A percentile compares a stretch with the other conserved stretches of the same genome.
These are phyloP conservation scores for Enteromius treurensis DNA, from an alignment of 2,797 vertebrate genomes.

Conservation along the genomic window DNA sequence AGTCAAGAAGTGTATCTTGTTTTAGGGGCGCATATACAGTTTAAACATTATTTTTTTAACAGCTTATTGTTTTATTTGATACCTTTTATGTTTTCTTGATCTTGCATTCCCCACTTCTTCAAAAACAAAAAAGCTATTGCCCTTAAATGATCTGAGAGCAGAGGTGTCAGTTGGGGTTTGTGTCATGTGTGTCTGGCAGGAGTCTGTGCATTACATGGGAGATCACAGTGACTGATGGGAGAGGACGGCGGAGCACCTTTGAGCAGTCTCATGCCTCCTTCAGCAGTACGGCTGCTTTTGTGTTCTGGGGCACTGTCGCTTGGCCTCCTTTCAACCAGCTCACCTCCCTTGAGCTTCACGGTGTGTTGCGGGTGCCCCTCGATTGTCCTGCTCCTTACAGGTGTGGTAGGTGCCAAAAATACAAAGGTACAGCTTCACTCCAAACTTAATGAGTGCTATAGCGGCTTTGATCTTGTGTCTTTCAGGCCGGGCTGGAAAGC, in stretches of 20 bases:
- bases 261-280: constrained; percentile 75
- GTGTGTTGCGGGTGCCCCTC: constrained; percentile 77
- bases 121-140: constrained; percentile 9
- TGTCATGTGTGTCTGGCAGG: constrained; percentile 62
- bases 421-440: neutral
- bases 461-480: constrained; percentile 15
- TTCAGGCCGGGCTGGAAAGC: constrained; percentile 80
- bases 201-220: constrained; percentile 77
- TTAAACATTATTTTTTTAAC: neutral
- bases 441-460: neutral
- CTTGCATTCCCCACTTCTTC: neutral
- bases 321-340: constrained; percentile 75
- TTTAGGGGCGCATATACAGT: neutral
- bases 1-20: neutral
- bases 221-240: constrained; percentile 77
- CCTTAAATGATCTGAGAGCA: constrained; percentile 37
- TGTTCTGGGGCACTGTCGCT: constrained; percentile 76
- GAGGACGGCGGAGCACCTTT: constrained; percentile 71
- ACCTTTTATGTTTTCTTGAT: neutral
- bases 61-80: neutral
- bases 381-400: constrained; percentile 66
- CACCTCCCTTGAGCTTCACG: constrained; percentile 81
- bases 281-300: constrained; percentile 78
- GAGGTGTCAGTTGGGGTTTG: constrained; percentile 53
- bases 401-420: constrained; percentile 67